These are phyloP conservation scores for Hylomyscus alleni DNA, from an alignment of 2,797 vertebrate genomes.

Conservation along the genomic window DNA sequence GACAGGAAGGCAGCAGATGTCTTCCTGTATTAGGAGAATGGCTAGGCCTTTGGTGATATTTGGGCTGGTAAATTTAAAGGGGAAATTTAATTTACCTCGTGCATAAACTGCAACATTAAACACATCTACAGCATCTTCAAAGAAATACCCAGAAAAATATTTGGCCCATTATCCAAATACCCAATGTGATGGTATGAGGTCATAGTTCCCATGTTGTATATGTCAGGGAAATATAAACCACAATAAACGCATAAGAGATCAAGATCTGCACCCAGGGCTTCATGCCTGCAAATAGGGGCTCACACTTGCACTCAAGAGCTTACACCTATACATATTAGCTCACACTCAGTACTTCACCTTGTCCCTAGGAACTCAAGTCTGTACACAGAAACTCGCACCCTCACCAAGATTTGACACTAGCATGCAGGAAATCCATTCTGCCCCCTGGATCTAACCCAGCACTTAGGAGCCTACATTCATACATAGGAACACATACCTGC, in stretches of 20 bases:
- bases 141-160: neutral
- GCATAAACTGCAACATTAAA: neutral
- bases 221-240: neutral
- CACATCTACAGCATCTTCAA: neutral
- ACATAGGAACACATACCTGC: neutral
- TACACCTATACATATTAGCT: accelerated
- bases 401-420: too few relatives aligned
- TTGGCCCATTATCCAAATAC: neutral
- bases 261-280: neutral
- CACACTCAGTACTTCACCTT: neutral
- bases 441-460: neutral
- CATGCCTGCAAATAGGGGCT: neutral
- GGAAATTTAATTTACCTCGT: too few relatives aligned
- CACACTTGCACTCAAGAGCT: neutral
- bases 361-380: neutral
- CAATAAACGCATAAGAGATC: neutral
- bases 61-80: neutral
- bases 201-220: neutral
- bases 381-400: too few relatives aligned
- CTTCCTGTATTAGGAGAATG: neutral
- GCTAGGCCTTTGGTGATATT: neutral
- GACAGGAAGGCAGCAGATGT: neutral
- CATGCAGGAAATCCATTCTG: neutral
- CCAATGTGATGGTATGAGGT: neutral
- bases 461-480: too few relatives aligned